phyloP scores from a whole-genome alignment of 2,797 vertebrate species.

The Anniella stebbinsi region DNA sequence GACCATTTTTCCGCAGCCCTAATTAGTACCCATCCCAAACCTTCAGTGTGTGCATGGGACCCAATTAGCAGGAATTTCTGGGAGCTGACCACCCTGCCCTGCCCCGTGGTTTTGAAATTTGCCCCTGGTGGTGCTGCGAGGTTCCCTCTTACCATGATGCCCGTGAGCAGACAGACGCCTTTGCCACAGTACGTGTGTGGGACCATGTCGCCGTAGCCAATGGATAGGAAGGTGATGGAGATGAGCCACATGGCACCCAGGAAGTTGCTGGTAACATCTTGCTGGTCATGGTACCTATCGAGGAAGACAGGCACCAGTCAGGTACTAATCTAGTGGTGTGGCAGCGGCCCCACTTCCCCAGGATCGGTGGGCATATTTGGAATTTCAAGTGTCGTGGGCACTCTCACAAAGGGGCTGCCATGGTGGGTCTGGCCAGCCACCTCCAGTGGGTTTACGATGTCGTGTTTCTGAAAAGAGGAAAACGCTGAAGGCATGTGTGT shows the following conservation, averaged over 20 bases:
- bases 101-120: no score
- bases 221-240: slow-evolving; percentile 98
- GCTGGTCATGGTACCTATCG: slow-evolving; percentile 94
- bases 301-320: slow-evolving; percentile 3
- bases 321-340: not conserved
- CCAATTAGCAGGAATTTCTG: not conserved
- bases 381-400: no score
- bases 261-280: slow-evolving; percentile 99
- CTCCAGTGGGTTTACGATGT: no score
- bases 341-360: not conserved
- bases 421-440: no score
- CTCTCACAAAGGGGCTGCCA: no score
- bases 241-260: slow-evolving; percentile 99
- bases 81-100: no score
- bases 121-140: not conserved
- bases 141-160: slow-evolving; percentile 92
- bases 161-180: slow-evolving; percentile 95
- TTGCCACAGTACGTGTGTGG: slow-evolving; percentile 98
- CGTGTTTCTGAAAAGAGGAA: no score
- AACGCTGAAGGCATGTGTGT: no score
- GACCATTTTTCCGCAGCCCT: not conserved
- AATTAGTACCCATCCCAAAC: not conserved
- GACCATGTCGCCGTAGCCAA: slow-evolving; percentile 98
- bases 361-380: no score
- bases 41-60: no score